A percentile compares a stretch with the other conserved stretches of the same genome.
These are phyloP conservation scores for Trichoplusia ni DNA, from an alignment of 1,140 invertebrate species.

Conservation along the genomic window DNA sequence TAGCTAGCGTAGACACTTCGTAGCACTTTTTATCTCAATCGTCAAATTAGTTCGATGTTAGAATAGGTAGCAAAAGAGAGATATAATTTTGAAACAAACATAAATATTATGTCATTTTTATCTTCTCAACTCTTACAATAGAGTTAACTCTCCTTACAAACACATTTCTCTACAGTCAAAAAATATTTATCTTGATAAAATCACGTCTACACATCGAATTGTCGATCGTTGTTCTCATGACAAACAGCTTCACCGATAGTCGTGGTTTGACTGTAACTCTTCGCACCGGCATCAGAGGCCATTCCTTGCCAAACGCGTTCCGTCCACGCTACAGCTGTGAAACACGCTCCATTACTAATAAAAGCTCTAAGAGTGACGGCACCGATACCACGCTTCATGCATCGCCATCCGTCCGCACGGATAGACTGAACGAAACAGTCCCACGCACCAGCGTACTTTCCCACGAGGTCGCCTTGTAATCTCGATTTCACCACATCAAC, in stretches of 20 bases:
- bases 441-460: constrained; percentile 84
- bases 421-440: constrained; percentile 89
- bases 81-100: too few relatives aligned
- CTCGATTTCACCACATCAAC: constrained; percentile 95
- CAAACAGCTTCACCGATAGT: constrained; percentile 69
- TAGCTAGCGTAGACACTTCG: too few relatives aligned
- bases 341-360: constrained; percentile 95
- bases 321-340: constrained; percentile 91
- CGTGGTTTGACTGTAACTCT: constrained; percentile 60
- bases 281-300: constrained; percentile 43
- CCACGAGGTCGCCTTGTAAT: constrained; percentile 88
- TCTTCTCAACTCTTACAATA: too few relatives aligned
- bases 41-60: too few relatives aligned
- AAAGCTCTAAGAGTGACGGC: constrained; percentile 93
- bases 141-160: background rate
- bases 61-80: too few relatives aligned
- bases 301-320: constrained; percentile 63
- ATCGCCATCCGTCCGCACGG: constrained; percentile 85
- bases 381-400: constrained; percentile 87
- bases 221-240: constrained; percentile 50
- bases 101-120: too few relatives aligned
- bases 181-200: background rate
- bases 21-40: too few relatives aligned
- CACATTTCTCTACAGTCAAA: background rate
- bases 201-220: constrained; percentile 4